Conservation (phyloP, 2,888 invertebrate genomes). For the Drosophila percnosoma region DNA sequence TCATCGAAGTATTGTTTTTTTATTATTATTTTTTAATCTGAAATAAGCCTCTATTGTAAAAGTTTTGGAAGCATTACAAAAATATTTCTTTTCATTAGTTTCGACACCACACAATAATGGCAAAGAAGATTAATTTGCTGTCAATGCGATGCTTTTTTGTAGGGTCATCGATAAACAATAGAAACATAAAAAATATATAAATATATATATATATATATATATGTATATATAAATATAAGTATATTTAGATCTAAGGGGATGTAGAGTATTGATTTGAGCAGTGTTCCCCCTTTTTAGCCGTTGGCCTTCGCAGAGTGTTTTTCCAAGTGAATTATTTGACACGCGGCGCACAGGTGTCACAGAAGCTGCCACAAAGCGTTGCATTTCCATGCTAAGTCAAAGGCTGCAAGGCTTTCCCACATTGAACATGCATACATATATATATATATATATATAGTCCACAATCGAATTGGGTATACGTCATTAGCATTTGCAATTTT, state of each 20-base stretch:
- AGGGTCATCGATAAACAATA: not conserved
- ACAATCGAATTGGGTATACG: slow-evolving; percentile 58
- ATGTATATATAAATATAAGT: not conserved
- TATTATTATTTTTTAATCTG: not conserved
- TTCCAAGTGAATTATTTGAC: slow-evolving; percentile 65
- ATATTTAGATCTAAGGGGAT: slow-evolving; percentile 2
- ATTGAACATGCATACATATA: not conserved
- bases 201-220: not conserved
- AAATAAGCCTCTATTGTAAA: not conserved
- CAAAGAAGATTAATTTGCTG: not conserved
- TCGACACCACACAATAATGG: not conserved
- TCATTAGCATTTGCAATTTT: slow-evolving; percentile 44
- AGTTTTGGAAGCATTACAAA: not conserved
- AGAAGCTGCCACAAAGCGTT: slow-evolving; percentile 15
- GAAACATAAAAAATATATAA: not conserved
- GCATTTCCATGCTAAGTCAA: slow-evolving; percentile 8
- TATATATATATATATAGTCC: not conserved
- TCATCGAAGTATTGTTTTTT: not conserved
- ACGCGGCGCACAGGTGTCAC: slow-evolving; percentile 29
- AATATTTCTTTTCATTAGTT: not conserved
- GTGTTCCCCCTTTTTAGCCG: slow-evolving; percentile 6
- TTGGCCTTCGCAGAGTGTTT: slow-evolving; percentile 32
- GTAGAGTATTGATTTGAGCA: slow-evolving; percentile 30
- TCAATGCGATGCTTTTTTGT: not conserved
- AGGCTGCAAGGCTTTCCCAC: not conserved